Base-by-base conservation (phyloP, 1,140 invertebrate genomes). In the Penaeus vannamei region DNA sequence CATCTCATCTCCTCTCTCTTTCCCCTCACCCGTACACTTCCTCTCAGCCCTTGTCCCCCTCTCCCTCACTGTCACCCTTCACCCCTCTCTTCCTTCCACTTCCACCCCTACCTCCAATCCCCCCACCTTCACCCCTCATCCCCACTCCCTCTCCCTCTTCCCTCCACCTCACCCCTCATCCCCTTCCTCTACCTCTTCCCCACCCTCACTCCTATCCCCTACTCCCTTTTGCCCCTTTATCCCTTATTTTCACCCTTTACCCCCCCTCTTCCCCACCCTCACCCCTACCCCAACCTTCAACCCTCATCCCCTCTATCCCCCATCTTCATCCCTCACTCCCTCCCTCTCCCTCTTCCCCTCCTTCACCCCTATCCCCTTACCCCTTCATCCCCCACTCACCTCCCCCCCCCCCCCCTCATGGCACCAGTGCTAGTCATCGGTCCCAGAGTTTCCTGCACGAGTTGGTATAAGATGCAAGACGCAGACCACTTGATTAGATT, bases 91-190 rank as follows among this genome's bases (percentile, higher is more conserved):
- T 84, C 20, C 46, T 62, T 66, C 83, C 46, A 60, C 46, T 62
- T 46, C 62, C 10, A 0, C 46, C 2, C 46, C 2, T 36, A 23
- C 61, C 42, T 22, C 36, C 62, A 64, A 59, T 72, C 7, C 32
- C 46, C 36, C 36, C n/a, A 17, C 22, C 29, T 42, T n/a, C 14
- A 17, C 42, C 42, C 26, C 42, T 66, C 62, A 0, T 36, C 59
- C 36, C 32, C 66, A 72, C 29, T 84, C 26, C 66, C 83, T 84
- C 83, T 69, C 29, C 66, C 83, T 64, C 82, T n/a, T n/a, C n/a
- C n/a, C n/a, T 42, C 76, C 36, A 22, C 36, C 76, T 53, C 20
- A 62, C 82, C 42, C 60, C 42, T 29, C 29, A 60, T 66, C 59
- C 4, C 82, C 29, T 32, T 84, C 23, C 19, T 23, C 19, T 79